Evolutionary conservation across 92 coral and sea anemone species (phyloP).

Genomic region (Blastomussa wellsi): DNA sequence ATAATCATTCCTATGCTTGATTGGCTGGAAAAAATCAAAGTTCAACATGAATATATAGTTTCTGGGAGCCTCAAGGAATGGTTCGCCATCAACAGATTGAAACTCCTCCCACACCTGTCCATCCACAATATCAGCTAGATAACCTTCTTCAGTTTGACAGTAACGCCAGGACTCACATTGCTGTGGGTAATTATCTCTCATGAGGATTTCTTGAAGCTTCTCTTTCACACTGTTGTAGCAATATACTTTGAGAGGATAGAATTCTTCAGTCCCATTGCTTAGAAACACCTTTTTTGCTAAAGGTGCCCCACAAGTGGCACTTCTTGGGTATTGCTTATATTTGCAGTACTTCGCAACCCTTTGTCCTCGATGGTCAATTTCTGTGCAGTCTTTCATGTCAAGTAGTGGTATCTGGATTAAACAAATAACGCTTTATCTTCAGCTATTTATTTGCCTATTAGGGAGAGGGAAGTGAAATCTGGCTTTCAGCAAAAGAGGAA

Average conservation of each 20-base stretch:
- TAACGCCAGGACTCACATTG: constrained; percentile 56
- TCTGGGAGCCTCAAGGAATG: constrained; percentile 46
- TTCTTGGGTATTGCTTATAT: constrained; percentile 5
- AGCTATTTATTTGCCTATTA: no score
- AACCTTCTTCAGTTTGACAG: constrained; percentile 33
- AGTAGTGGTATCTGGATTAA: no score
- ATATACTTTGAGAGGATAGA: constrained; percentile 63
- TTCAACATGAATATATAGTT: constrained; percentile 61
- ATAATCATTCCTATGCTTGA: constrained; percentile 57
- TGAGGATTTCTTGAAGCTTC: constrained; percentile 49
- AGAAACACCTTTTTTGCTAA: constrained; percentile 53
- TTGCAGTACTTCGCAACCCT: constrained; percentile 35
- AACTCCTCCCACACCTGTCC: constrained; percentile 66
- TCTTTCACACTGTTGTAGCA: constrained; percentile 68
- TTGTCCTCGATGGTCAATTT: constrained; percentile 37
- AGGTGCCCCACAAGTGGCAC: constrained; percentile 42
- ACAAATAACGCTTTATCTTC: no score
- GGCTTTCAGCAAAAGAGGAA: no score
- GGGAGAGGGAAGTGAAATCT: no score
- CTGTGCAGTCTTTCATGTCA: constrained; percentile 41
- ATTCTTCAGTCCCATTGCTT: constrained; percentile 40
- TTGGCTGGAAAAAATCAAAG: constrained; percentile 70
- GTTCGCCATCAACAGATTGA: constrained; percentile 43
- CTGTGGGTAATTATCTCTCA: constrained; percentile 41
- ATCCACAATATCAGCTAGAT: constrained; percentile 46